Evolutionary conservation across 2,797 vertebrate species (phyloP).

Genomic region (Fringilla coelebs): DNA sequence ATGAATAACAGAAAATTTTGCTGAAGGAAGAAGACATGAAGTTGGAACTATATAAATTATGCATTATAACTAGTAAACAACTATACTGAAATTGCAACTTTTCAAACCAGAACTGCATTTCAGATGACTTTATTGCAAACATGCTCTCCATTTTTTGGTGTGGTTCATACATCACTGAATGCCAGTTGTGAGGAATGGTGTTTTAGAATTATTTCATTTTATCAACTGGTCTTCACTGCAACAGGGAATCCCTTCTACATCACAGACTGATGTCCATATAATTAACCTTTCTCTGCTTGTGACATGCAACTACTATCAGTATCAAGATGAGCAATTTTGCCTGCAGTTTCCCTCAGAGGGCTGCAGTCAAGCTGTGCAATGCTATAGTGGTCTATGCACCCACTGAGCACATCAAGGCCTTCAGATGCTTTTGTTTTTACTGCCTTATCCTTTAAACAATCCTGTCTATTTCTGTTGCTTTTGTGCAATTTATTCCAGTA

Average conservation of each 20-base stretch:
- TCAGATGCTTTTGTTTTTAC: not conserved
- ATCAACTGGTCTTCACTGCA: not conserved
- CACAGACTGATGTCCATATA: not conserved
- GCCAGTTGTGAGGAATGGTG: not conserved
- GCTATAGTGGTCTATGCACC: not conserved
- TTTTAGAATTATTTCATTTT: not conserved
- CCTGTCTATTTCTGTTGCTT: not conserved
- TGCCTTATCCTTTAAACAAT: not conserved
- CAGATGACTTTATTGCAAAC: not conserved
- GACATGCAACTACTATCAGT: not conserved
- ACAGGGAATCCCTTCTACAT: not conserved
- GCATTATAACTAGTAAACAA: not conserved
- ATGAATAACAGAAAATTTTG: not conserved
- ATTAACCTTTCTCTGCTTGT: not conserved
- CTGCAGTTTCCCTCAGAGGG: not conserved
- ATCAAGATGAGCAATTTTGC: not conserved
- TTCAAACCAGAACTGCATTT: not conserved
- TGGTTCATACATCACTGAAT: not conserved
- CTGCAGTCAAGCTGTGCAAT: not conserved
- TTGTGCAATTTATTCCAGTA: not conserved
- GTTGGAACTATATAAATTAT: not conserved
- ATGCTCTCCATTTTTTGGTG: not conserved
- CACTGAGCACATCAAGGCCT: accelerated
- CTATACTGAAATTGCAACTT: not conserved
- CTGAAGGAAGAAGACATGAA: not conserved